Percentiles rank a stretch among this genome's conserved stretches.
phyloP scores from a whole-genome alignment of 1,140 invertebrate species.

The Mycetomoellerius zeteki region DNA sequence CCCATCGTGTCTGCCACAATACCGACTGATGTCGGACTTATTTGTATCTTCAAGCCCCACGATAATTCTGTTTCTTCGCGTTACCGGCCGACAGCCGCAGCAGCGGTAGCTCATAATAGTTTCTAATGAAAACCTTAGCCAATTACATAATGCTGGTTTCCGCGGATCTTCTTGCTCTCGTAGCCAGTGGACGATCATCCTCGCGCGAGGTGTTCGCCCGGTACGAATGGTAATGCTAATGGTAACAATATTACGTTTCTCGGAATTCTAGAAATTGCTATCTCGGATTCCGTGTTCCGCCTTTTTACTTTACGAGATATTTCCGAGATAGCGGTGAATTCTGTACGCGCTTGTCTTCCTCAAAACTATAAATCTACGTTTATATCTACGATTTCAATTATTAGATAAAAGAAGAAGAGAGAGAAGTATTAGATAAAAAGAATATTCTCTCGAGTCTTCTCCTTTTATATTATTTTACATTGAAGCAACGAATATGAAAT shows the following conservation, averaged over 20 bases:
- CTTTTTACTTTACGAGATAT: constrained; percentile 30
- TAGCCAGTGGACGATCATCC: constrained; percentile 50
- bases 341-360: constrained; percentile 29
- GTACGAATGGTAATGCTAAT: constrained; percentile 78
- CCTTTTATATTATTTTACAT: neutral
- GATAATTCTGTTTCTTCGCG: constrained; percentile 68
- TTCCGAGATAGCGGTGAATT: constrained; percentile 25
- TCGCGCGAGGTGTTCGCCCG: constrained; percentile 13
- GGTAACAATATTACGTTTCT: constrained; percentile 75
- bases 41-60: constrained; percentile 41
- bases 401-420: too few species aligned
- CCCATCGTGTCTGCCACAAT: constrained; percentile 48
- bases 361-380: constrained; percentile 16
- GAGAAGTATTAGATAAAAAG: neutral
- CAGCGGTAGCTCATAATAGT: constrained; percentile 64
- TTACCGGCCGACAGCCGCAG: neutral
- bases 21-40: constrained; percentile 28
- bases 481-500: neutral
- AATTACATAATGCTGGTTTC: constrained; percentile 72
- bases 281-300: constrained; percentile 44
- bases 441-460: neutral
- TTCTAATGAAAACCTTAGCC: constrained; percentile 73
- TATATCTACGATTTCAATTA: constrained; percentile 5
- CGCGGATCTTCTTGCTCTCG: constrained; percentile 65
- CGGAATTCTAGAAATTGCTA: constrained; percentile 64